A percentile compares a stretch with the other conserved stretches of the same genome.
These are phyloP conservation scores for Ganaspis sp. DNA, from an alignment of 1,140 invertebrate species.

Conservation along the genomic window DNA sequence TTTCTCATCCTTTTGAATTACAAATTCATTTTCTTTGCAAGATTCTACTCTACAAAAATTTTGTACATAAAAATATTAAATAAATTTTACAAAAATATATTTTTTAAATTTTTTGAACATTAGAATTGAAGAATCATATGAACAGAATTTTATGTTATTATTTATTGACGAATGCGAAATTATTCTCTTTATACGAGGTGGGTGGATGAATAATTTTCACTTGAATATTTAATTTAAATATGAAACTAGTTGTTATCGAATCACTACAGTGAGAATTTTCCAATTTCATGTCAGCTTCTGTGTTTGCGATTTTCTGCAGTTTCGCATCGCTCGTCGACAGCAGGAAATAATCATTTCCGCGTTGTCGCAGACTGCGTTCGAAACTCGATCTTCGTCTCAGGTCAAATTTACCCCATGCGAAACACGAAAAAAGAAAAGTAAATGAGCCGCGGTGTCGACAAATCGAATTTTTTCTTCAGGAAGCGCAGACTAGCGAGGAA, in stretches of 20 bases:
- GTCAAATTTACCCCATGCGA: constrained; percentile 19
- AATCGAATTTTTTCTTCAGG: constrained; percentile 15
- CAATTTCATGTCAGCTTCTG: background rate
- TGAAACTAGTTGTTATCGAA: background rate
- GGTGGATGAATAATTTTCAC: no score
- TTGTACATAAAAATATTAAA: no score
- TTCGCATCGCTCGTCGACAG: constrained; percentile 36
- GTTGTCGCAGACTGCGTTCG: constrained; percentile 47
- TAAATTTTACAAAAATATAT: no score
- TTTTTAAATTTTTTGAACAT: no score
- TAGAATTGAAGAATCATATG: no score
- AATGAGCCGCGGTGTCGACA: constrained; percentile 12
- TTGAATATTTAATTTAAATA: background rate
- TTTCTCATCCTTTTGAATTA: no score
- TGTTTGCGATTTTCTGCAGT: constrained; percentile 27
- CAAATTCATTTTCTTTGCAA: no score
- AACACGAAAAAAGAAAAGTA: constrained; percentile 10
- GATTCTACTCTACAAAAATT: no score
- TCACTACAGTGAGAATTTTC: constrained; percentile 34
- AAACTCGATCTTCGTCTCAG: constrained; percentile 24
- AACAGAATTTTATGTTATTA: no score
- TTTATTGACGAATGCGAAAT: no score
- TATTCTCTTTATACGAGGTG: no score
- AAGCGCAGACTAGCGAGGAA: constrained; percentile 16
- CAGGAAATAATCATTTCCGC: constrained; percentile 56